Evolutionary conservation across 2,113 vertebrate species (phyloP), one percentile per base, ranked within the genome.

Genomic region (Oreotrochilus melanogaster): DNA sequence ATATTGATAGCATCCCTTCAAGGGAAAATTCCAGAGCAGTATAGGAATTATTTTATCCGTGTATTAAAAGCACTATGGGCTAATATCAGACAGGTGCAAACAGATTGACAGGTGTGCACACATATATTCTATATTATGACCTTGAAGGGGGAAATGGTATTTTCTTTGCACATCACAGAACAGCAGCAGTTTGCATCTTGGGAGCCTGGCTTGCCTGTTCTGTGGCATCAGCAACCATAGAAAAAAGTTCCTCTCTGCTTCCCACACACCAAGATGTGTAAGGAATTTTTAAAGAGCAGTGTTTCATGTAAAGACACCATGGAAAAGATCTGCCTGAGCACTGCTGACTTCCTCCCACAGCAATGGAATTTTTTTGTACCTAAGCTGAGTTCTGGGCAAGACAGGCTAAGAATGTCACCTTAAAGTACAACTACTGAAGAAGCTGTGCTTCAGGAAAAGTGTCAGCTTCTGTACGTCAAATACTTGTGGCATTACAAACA

Each of bases 21-120:
- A 79, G 86, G 18, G 61, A 61, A 75, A 88, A 79, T 75, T 82
- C 62, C 54, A 92, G 80, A 85, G 80, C 89, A 91, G 42, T 18
- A 82, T 0, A 86, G 54, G 88, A 81, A 47, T 82, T 73, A 72
- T 28, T 87, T 88, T 91, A 78, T 23, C 27, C 64, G 21, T 57
- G 74, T 30, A 16, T 80, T 60, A 71, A 11, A 89, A 50, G 67
- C 0, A 4, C 54, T 83, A 5, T 25, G 35, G 60, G n/a, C n/a
- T 80, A 42, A 61, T 65, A 50, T 70, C 72, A 76, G 74, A 57
- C 30, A 66, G 22, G n/a, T 33, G 42, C 22, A 51, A 76, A 70
- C 25, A 37, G 12, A 30, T 0, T 35, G 30, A n/a, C 24, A 45
- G 67, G 50, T 2, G 1, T 47, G 45, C 57, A 39, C 62, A 50